Percentiles rank a stretch among this genome's conserved stretches.
These are phyloP conservation scores for Phocoena sinus DNA, from an alignment of 2,113 vertebrate genomes.

Conservation along the genomic window DNA sequence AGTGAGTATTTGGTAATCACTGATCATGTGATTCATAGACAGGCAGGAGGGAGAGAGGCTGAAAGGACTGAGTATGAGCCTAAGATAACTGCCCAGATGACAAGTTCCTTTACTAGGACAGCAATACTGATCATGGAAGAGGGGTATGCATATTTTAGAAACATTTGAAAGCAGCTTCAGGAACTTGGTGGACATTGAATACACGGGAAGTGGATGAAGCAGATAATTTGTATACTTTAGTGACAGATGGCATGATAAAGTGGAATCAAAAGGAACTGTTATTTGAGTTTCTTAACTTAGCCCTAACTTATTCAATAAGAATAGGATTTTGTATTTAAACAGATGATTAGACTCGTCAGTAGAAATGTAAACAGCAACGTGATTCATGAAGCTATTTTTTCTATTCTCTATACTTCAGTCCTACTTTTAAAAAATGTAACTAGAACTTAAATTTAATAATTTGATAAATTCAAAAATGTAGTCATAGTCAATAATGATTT, in stretches of 20 bases:
- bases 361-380: background rate
- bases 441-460: background rate
- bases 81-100: background rate
- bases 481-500: background rate
- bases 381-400: background rate
- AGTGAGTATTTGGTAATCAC: background rate
- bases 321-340: constrained; percentile 36
- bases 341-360: constrained; percentile 31
- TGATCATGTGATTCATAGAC: background rate
- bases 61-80: background rate
- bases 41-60: background rate
- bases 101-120: background rate
- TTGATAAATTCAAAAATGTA: background rate
- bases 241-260: constrained; percentile 20
- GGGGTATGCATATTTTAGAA: background rate
- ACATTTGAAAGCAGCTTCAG: background rate
- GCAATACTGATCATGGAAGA: background rate
- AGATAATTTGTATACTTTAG: constrained; percentile 21
- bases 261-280: background rate
- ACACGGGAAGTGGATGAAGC: constrained; percentile 25
- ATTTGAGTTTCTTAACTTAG: constrained; percentile 29
- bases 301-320: constrained; percentile 20
- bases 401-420: background rate
- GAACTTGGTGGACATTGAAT: background rate
- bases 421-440: background rate